Percentiles rank a stretch among this genome's conserved stretches.
Evolutionary conservation across 2,797 vertebrate species (phyloP).

Genomic region (Holocentrus rufus): DNA sequence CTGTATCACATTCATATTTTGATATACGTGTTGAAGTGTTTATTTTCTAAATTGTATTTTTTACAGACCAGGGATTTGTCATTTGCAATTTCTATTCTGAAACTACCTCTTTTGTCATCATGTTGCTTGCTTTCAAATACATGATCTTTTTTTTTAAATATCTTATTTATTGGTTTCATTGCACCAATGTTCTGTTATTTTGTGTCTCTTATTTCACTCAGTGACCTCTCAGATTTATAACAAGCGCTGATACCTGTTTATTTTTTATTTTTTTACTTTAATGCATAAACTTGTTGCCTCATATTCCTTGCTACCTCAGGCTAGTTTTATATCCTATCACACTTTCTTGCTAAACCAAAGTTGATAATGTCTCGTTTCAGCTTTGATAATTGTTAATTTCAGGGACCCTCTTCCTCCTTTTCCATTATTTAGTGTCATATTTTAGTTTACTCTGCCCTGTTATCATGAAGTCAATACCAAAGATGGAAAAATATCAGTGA

Average conservation of each 20-base stretch:
- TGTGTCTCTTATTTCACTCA: constrained; percentile 65
- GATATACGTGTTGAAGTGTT: constrained; percentile 43
- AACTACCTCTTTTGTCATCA: constrained; percentile 96
- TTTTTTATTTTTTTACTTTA: constrained; percentile 13
- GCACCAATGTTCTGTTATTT: constrained; percentile 75
- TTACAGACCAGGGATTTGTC: constrained; percentile 84
- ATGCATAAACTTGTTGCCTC: constrained; percentile 42
- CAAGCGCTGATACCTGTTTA: constrained; percentile 24
- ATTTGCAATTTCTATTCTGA: constrained; percentile 89
- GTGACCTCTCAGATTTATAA: constrained; percentile 52
- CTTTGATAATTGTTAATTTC: background rate
- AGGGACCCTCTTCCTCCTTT: constrained; percentile 39
- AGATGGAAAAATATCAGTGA: constrained; percentile 67
- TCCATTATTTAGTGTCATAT: constrained; percentile 29
- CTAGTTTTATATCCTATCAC: background rate
- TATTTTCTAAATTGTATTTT: constrained; percentile 70
- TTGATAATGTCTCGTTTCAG: constrained; percentile 3
- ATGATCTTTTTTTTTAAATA: constrained; percentile 70
- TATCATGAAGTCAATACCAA: constrained; percentile 54
- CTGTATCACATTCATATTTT: constrained; percentile 27
- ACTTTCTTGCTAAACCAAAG: background rate
- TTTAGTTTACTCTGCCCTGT: constrained; percentile 57
- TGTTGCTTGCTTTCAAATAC: constrained; percentile 82
- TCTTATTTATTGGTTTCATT: constrained; percentile 85
- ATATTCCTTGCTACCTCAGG: constrained; percentile 60